Evolutionary conservation across 2,888 invertebrate genomes (phyloP).

Genomic region (Cataglyphis livida): DNA sequence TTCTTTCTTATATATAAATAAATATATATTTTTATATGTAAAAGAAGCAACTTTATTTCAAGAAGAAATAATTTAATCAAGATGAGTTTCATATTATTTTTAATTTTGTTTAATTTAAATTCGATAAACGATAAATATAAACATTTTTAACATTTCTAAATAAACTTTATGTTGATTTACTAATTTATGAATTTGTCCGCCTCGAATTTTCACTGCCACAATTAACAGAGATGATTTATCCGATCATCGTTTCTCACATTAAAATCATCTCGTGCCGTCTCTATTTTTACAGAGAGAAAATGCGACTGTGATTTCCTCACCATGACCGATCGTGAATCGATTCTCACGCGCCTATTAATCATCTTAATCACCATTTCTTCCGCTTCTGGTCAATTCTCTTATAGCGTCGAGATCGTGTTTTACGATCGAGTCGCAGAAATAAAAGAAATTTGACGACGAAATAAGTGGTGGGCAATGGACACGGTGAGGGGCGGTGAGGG

Average conservation of each 20-base stretch:
- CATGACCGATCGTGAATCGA: conserved; percentile 37
- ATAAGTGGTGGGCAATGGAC: conserved; percentile 35
- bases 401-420: conserved; percentile 20
- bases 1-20: background rate
- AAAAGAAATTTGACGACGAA: conserved; percentile 46
- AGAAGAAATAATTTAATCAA: background rate
- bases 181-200: background rate
- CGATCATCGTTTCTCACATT: background rate
- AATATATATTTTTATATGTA: background rate
- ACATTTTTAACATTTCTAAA: background rate
- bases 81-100: background rate
- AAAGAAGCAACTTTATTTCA: background rate
- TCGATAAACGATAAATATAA: background rate
- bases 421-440: conserved; percentile 57
- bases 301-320: conserved; percentile 23
- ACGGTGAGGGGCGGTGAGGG: background rate
- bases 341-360: conserved; percentile 61
- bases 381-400: background rate
- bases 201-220: background rate
- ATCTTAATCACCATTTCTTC: conserved; percentile 4
- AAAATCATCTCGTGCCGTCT: background rate
- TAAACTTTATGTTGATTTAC: background rate
- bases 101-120: background rate
- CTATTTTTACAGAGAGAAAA: background rate
- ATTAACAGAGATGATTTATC: background rate